Percentiles rank a stretch among this genome's conserved stretches.
phyloP scores from a whole-genome alignment of 2,113 vertebrate species.

The Fulica atra region DNA sequence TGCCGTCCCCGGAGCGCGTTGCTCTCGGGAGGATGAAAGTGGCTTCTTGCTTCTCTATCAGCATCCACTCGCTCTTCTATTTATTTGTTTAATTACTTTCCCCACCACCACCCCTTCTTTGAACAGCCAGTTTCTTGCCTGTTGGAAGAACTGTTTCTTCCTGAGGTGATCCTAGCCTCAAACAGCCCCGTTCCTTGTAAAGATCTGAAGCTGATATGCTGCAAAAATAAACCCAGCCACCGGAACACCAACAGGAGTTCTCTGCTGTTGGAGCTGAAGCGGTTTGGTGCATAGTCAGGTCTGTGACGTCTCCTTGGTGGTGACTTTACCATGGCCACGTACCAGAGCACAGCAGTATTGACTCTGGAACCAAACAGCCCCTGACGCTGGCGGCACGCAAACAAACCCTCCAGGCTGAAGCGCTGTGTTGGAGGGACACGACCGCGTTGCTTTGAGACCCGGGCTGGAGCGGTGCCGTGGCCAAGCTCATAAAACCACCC shows the following conservation, averaged over 20 bases:
- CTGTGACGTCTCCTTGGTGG: accelerated
- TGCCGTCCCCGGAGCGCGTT: neutral
- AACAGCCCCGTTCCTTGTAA: accelerated
- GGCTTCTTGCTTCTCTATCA: neutral
- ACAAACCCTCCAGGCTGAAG: neutral
- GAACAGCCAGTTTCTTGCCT: neutral
- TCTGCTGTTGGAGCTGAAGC: neutral
- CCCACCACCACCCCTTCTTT: too few species aligned
- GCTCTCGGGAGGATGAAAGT: neutral
- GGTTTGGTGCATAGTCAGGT: accelerated
- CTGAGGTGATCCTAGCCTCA: neutral
- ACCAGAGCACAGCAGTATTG: neutral
- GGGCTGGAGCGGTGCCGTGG: neutral
- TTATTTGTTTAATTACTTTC: too few species aligned
- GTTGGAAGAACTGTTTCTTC: neutral
- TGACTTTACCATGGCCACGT: neutral
- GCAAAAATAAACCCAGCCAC: neutral
- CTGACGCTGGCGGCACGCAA: neutral
- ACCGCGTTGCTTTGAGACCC: neutral
- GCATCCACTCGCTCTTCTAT: neutral
- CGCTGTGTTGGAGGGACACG: neutral
- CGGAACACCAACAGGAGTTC: neutral
- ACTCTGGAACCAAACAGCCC: neutral
- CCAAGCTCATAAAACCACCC: conserved; percentile 6
- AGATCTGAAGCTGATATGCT: neutral